Conservation (phyloP, 30 jellyfish, hydroid and myxozoan genomes). For the Turritopsis rubra region DNA sequence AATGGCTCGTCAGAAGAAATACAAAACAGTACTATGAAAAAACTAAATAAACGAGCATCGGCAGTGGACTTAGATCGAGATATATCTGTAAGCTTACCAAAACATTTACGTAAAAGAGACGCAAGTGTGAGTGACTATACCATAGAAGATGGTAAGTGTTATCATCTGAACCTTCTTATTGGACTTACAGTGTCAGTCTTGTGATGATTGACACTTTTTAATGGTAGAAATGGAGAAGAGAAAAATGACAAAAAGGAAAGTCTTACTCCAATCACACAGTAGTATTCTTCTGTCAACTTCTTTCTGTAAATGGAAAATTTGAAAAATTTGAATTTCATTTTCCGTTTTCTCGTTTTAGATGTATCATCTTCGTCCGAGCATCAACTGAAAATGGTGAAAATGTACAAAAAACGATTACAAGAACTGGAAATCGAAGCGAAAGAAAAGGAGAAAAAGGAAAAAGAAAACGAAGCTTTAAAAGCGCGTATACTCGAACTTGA, state of each 20-base stretch:
- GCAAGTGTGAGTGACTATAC: neutral
- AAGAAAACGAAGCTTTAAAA: constrained; percentile 25
- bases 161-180: too few species aligned
- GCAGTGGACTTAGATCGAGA: constrained; percentile 28
- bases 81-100: constrained; percentile 27
- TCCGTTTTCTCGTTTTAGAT: neutral
- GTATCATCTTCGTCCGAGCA: neutral
- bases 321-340: neutral
- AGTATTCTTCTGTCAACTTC: neutral
- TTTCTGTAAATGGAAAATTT: too few species aligned
- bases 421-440: constrained; percentile 8
- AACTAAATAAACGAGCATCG: constrained; percentile 22
- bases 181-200: too few species aligned
- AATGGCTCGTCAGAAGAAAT: neutral
- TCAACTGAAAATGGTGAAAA: constrained; percentile 8
- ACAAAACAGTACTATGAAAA: neutral
- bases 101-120: neutral
- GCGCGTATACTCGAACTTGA: constrained; percentile 37
- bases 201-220: too few species aligned
- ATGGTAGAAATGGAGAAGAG: too few species aligned
- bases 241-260: too few species aligned
- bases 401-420: neutral
- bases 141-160: neutral
- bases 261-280: too few species aligned
- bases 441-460: constrained; percentile 17